Evolutionary conservation across 2,113 vertebrate species (phyloP).

Genomic region (Petrocephalus zakoni): DNA sequence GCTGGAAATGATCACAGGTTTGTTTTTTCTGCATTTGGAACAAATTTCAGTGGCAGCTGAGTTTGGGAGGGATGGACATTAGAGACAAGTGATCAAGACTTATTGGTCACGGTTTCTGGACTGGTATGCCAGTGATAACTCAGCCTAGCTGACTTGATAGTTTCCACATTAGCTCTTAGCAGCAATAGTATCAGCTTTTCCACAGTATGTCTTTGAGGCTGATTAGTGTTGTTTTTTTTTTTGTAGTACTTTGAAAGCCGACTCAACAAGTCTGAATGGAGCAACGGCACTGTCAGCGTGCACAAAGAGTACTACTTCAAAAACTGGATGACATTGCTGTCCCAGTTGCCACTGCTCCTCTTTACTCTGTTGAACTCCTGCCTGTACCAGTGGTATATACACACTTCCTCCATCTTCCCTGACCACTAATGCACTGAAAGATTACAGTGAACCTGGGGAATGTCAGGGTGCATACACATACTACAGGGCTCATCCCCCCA

Average conservation of each 20-base stretch:
- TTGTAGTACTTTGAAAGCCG: neutral
- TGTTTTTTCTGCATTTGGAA: neutral
- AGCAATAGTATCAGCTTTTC: neutral
- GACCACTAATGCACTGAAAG: neutral
- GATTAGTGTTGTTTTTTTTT: neutral
- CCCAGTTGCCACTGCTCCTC: constrained; percentile 79
- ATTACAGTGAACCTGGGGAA: neutral
- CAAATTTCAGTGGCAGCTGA: neutral
- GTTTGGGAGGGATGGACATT: neutral
- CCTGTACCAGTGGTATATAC: constrained; percentile 72
- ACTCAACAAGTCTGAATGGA: neutral
- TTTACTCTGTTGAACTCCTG: constrained; percentile 85
- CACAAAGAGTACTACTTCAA: constrained; percentile 72
- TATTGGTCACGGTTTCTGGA: neutral
- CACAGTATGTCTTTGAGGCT: neutral
- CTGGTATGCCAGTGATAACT: neutral
- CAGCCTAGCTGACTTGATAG: neutral
- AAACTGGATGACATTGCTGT: constrained; percentile 82
- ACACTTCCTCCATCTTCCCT: neutral
- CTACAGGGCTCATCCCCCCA: neutral
- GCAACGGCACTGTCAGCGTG: constrained; percentile 39
- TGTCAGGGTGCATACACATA: neutral
- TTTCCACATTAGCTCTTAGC: neutral
- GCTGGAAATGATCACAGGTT: neutral
- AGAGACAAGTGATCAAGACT: neutral